Percentiles rank a stretch among this genome's conserved stretches.
These are phyloP conservation scores for Parnassius orleans DNA, from an alignment of 2,888 invertebrate genomes.

Conservation along the genomic window DNA sequence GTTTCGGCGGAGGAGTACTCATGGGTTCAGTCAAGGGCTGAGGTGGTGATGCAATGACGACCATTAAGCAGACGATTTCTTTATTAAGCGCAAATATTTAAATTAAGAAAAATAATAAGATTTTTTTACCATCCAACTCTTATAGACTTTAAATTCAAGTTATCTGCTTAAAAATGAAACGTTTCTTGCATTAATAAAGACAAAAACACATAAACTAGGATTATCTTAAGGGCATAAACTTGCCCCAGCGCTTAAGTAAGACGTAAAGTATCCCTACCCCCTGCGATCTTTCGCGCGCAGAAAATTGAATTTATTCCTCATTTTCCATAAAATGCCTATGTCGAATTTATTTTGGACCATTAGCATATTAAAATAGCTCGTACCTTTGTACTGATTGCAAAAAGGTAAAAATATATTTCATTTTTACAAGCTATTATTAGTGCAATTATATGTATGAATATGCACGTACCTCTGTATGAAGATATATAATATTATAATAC, in stretches of 20 bases:
- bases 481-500: too few species aligned
- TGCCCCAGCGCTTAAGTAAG: slow-evolving; percentile 23
- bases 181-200: slow-evolving; percentile 37
- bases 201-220: slow-evolving; percentile 46
- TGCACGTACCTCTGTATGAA: too few species aligned
- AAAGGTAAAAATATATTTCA: slow-evolving; percentile 22
- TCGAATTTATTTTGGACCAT: slow-evolving; percentile 73
- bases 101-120: not conserved
- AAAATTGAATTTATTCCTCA: slow-evolving; percentile 74
- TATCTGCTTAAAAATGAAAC: slow-evolving; percentile 32
- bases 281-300: slow-evolving; percentile 27
- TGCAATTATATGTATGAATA: too few species aligned
- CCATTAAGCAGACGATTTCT: too few species aligned
- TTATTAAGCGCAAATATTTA: too few species aligned
- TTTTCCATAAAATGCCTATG: slow-evolving; percentile 71
- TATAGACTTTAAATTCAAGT: slow-evolving; percentile 20
- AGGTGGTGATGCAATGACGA: too few species aligned
- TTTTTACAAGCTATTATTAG: too few species aligned
- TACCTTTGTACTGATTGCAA: slow-evolving; percentile 54
- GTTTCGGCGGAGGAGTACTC: too few species aligned
- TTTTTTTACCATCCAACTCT: slow-evolving; percentile 5
- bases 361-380: slow-evolving; percentile 73
- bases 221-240: slow-evolving; percentile 47
- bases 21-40: too few species aligned
- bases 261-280: slow-evolving; percentile 16